phyloP scores from a whole-genome alignment of 1,140 invertebrate species.

The Zaprionus lachaisei region DNA sequence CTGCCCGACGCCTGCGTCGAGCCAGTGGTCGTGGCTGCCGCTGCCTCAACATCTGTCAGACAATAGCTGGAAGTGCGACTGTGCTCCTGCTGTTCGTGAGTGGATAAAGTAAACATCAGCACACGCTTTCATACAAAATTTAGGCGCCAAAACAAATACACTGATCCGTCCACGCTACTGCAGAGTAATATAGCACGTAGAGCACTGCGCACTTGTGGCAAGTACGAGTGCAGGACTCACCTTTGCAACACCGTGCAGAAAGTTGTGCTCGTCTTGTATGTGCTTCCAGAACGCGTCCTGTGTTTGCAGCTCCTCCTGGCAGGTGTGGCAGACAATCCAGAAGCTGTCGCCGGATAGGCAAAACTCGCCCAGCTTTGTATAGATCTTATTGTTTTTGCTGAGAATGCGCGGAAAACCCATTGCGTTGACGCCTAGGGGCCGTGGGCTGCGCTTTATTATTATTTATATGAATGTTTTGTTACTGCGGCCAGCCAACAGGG shows the following conservation, averaged over 20 bases:
- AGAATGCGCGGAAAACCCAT: conserved; percentile 84
- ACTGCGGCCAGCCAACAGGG: conserved; percentile 31
- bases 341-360: conserved; percentile 79
- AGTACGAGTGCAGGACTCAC: conserved; percentile 32
- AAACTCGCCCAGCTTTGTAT: conserved; percentile 80
- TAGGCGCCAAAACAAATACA: conserved; percentile 49
- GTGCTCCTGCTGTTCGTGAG: conserved; percentile 54
- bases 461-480: conserved; percentile 57
- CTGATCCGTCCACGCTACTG: neutral
- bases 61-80: conserved; percentile 70
- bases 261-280: conserved; percentile 82
- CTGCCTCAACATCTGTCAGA: conserved; percentile 68
- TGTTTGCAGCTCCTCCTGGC: conserved; percentile 79
- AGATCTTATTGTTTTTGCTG: conserved; percentile 83
- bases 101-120: conserved; percentile 6
- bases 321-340: conserved; percentile 81
- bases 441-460: conserved; percentile 53
- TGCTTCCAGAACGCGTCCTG: conserved; percentile 83
- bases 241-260: conserved; percentile 74
- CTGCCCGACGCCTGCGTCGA: conserved; percentile 30
- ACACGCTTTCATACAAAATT: conserved; percentile 9
- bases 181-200: too few species aligned
- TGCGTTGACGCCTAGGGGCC: conserved; percentile 48
- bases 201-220: neutral
- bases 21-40: conserved; percentile 35